Base-by-base conservation (phyloP, 2,113 vertebrate species). In the Eublepharis macularius region DNA sequence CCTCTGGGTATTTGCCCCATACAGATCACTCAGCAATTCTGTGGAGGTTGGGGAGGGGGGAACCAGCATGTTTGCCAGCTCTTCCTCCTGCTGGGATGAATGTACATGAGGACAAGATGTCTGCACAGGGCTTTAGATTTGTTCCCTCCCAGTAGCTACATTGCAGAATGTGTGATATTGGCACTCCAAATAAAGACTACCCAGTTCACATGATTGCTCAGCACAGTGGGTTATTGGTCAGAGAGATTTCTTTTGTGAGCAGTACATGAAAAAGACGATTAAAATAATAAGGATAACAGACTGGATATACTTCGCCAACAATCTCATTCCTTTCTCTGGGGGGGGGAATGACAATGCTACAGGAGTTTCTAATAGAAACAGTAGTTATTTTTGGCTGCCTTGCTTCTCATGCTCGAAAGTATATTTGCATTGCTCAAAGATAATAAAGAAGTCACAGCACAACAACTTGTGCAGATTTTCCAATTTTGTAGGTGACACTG, bases 371-470 rank as follows among this genome's bases (percentile, higher is more conserved):
- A 72, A 65, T 83, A 83, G 34, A 54, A 87, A 73, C 4, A 51
- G 41, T 49, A 73, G 66, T 79, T 65, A 73, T 87, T 87, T 73
- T 73, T 16, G 75, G 39, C 47, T 79, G 66, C n/a, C 19, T 83
- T 63, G 75, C 66, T 83, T 77, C 39, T 10, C 47, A 57, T 81
- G 19, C 39, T 54, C 45, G 76, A 80, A 82, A 78, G 17, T 49
- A 69, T 72, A 70, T 87, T 87, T 87, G 75, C 68, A 74, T 83
- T 87, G 83, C 75, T 83, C 81, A 74, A 29, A 87, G 66, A 87
- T 82, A 82, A 87, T 79, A 79, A 87, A 73, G 81, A 66, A 87
- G 75, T 83, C 75, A 79, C 41, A 65, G 75, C 43, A 78, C 66
- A 79, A 83, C 81, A 83, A 70, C 57, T 78, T 86, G 73, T 87